These are phyloP conservation scores for Centrocercus urophasianus DNA, from an alignment of 2,113 vertebrate genomes.

Conservation along the genomic window DNA sequence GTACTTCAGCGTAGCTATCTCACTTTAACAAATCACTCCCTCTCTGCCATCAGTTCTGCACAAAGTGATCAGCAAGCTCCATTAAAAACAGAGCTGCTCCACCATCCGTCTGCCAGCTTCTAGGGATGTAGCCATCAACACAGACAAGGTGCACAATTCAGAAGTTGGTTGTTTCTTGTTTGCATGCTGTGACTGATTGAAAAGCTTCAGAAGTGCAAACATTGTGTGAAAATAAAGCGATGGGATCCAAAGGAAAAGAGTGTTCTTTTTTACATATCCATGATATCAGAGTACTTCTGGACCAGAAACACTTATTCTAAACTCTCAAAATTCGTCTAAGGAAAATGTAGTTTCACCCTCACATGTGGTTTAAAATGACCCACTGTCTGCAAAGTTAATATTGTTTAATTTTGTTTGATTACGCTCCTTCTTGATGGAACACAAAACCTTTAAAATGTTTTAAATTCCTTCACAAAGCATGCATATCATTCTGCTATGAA, in stretches of 20 bases:
- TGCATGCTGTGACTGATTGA: neutral
- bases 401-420: neutral
- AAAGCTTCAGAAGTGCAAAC: neutral
- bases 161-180: neutral
- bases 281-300: neutral
- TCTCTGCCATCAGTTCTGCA: neutral
- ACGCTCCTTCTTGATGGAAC: neutral
- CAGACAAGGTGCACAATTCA: neutral
- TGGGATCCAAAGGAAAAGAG: neutral
- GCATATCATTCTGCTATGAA: neutral
- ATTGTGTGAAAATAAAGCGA: neutral
- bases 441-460: neutral
- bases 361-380: neutral
- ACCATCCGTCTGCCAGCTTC: neutral
- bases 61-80: neutral
- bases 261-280: neutral
- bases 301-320: neutral
- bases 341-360: neutral
- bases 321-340: neutral
- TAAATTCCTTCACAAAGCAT: neutral
- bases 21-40: neutral
- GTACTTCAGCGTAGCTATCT: neutral
- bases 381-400: neutral
- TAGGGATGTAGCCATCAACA: neutral
- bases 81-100: neutral